A percentile compares a stretch with the other conserved stretches of the same genome.
Conservation (phyloP, 1,140 invertebrate genomes). For the Bombus haemorrhoidalis region DNA sequence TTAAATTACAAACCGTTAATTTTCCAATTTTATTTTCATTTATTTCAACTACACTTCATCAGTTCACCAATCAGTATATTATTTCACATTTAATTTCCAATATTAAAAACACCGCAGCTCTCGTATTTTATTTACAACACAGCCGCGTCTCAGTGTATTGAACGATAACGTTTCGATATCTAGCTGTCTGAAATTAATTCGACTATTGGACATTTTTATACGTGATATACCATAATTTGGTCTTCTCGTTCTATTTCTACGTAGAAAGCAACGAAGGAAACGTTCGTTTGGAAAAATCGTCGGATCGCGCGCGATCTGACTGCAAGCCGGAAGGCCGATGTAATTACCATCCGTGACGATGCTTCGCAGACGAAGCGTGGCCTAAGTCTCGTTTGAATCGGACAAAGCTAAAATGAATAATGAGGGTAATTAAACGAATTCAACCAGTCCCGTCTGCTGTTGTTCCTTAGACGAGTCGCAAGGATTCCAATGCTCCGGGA, state of each 20-base stretch:
- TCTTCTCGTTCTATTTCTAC: too few relatives aligned
- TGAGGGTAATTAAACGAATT: slow-evolving; percentile 68
- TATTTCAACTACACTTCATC: not conserved
- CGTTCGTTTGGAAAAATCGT: not conserved
- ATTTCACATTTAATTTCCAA: slow-evolving; percentile 8
- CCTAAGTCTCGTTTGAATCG: slow-evolving; percentile 26
- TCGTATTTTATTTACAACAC: not conserved
- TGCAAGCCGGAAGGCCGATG: not conserved
- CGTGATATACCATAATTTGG: too few relatives aligned
- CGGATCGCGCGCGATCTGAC: not conserved
- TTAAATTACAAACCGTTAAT: slow-evolving; percentile 20
- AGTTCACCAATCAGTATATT: not conserved
- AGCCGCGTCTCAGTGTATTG: not conserved
- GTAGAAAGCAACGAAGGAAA: too few relatives aligned
- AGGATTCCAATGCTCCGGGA: slow-evolving; percentile 10
- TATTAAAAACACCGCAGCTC: not conserved
- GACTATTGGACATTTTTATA: not conserved
- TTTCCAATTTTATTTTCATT: slow-evolving; percentile 3
- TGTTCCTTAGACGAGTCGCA: slow-evolving; percentile 35
- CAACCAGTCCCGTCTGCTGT: slow-evolving; percentile 47
- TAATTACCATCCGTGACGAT: slow-evolving; percentile 22
- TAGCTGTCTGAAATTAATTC: not conserved
- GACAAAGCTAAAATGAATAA: slow-evolving; percentile 60
- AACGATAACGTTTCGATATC: not conserved
- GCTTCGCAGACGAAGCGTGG: slow-evolving; percentile 18